These are phyloP conservation scores for Phasia obesa DNA, from an alignment of 2,888 invertebrate genomes.

Conservation along the genomic window DNA sequence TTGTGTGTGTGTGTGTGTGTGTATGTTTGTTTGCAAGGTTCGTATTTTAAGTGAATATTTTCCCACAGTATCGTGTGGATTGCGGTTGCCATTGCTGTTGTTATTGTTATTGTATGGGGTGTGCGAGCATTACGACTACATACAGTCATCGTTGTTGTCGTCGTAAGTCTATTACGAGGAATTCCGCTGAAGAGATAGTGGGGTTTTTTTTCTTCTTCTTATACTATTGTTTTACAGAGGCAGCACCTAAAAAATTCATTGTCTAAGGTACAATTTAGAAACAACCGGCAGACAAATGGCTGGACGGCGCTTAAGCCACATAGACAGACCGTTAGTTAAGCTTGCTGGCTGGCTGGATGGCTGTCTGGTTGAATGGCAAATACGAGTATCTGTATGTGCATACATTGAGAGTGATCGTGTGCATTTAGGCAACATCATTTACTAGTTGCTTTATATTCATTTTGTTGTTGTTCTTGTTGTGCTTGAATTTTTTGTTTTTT, in stretches of 20 bases:
- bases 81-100: conserved; percentile 41
- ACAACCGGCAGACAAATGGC: conserved; percentile 22
- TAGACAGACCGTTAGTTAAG: conserved; percentile 19
- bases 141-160: conserved; percentile 48
- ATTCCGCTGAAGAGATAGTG: conserved; percentile 58
- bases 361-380: conserved; percentile 3
- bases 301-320: conserved; percentile 18
- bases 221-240: conserved; percentile 58
- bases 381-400: too few relatives aligned
- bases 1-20: conserved; percentile 13
- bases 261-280: conserved; percentile 61
- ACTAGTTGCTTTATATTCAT: conserved; percentile 47
- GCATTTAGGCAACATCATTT: conserved; percentile 66
- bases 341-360: conserved; percentile 9
- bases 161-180: conserved; percentile 62
- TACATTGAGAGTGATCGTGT: conserved; percentile 65
- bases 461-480: conserved; percentile 36
- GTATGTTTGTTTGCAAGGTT: conserved; percentile 39
- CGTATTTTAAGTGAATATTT: conserved; percentile 72
- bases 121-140: conserved; percentile 51
- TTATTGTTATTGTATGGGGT: conserved; percentile 64
- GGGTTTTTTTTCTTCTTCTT: conserved; percentile 60
- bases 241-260: conserved; percentile 68
- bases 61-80: conserved; percentile 70
- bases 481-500: conserved; percentile 39